Conservation (phyloP, 2,113 vertebrate genomes). For the Lagopus leucura region DNA sequence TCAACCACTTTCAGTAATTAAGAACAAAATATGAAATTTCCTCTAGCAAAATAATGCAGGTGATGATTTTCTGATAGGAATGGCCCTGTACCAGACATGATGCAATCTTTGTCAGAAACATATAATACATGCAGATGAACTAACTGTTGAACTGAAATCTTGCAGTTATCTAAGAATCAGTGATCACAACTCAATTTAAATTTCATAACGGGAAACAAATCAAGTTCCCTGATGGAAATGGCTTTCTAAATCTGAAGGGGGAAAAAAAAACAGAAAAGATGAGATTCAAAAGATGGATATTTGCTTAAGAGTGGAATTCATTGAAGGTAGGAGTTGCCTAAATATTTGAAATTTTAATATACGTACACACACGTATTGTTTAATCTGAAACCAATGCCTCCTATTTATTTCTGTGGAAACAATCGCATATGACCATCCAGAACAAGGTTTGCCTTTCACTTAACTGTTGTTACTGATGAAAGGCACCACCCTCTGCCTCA, state of each 20-base stretch:
- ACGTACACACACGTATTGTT: not conserved
- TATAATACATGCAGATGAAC: not conserved
- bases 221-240: not conserved
- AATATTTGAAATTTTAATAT: not conserved
- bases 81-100: not conserved
- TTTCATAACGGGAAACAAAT: not conserved
- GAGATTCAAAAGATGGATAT: rapidly evolving
- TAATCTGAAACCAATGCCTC: not conserved
- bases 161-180: not conserved
- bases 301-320: not conserved
- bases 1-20: not conserved
- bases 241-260: not conserved
- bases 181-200: not conserved
- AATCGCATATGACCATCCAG: too few relatives aligned
- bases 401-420: not conserved
- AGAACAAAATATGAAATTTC: not conserved
- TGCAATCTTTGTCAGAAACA: not conserved
- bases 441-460: too few relatives aligned
- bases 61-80: not conserved
- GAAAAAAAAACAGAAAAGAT: not conserved
- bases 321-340: not conserved
- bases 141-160: not conserved
- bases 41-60: not conserved
- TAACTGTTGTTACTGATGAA: not conserved
- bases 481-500: too few relatives aligned